Conservation (phyloP, 1,140 invertebrate genomes). For the Limonius californicus region DNA sequence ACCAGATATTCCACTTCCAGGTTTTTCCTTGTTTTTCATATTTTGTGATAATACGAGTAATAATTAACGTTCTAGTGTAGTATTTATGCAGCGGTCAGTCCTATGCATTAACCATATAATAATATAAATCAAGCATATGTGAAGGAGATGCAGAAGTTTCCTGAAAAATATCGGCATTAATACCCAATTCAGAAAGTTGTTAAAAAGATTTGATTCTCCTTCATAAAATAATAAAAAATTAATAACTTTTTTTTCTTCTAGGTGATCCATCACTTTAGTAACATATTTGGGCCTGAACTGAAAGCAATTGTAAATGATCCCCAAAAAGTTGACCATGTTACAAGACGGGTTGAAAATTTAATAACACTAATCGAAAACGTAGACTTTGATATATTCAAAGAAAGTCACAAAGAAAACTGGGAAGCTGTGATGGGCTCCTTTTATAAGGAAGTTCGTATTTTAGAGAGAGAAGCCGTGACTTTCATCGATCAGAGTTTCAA, state of each 20-base stretch:
- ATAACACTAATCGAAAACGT: constrained; percentile 69
- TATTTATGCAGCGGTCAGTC: too few relatives aligned
- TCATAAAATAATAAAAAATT: constrained; percentile 2
- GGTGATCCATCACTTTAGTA: constrained; percentile 81
- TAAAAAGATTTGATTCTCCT: too few relatives aligned
- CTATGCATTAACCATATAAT: too few relatives aligned
- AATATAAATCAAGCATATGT: too few relatives aligned
- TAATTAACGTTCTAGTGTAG: too few relatives aligned
- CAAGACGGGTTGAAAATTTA: constrained; percentile 67
- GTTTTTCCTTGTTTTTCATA: too few relatives aligned
- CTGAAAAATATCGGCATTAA: too few relatives aligned
- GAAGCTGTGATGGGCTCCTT: constrained; percentile 73
- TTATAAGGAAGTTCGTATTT: constrained; percentile 63
- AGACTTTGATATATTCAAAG: constrained; percentile 77
- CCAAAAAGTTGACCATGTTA: constrained; percentile 75
- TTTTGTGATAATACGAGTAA: too few relatives aligned
- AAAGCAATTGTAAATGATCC: constrained; percentile 83
- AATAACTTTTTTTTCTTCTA: constrained; percentile 35
- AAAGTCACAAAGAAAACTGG: constrained; percentile 77
- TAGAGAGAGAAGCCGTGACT: constrained; percentile 77
- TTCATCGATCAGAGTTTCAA: constrained; percentile 86
- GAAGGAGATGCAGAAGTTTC: too few relatives aligned
- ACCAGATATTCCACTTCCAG: too few relatives aligned
- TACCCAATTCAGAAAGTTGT: too few relatives aligned
- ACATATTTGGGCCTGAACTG: constrained; percentile 81